Conservation (phyloP, 2,888 invertebrate species). For the Crioceris asparagi region DNA sequence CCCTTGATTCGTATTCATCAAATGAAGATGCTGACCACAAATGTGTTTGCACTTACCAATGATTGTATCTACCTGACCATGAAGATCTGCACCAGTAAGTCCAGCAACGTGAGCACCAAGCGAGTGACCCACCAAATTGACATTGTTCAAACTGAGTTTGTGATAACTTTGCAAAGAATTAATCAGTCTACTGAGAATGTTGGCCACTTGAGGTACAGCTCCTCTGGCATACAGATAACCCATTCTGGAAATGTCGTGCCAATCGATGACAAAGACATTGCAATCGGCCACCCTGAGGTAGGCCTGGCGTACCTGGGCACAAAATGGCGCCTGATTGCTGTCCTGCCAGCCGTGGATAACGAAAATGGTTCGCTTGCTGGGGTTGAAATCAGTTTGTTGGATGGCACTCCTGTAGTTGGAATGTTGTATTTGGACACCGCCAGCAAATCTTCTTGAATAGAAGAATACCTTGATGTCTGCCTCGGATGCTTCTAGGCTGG, state of each 20-base stretch:
- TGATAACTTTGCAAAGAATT: background rate
- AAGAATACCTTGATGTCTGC: too few species aligned
- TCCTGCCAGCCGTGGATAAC: slow-evolving; percentile 30
- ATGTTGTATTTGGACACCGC: too few species aligned
- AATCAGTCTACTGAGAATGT: slow-evolving; percentile 15
- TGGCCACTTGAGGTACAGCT: slow-evolving; percentile 22
- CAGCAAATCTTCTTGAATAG: too few species aligned
- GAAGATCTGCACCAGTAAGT: slow-evolving; percentile 16
- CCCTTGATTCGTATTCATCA: too few species aligned
- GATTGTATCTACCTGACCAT: slow-evolving; percentile 23
- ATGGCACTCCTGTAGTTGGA: too few species aligned
- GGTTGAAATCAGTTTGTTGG: slow-evolving; percentile 1
- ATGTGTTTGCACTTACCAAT: slow-evolving; percentile 14
- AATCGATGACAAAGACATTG: slow-evolving; percentile 32
- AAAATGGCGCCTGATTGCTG: slow-evolving; percentile 21
- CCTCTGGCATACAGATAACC: slow-evolving; percentile 17
- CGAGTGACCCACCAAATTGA: slow-evolving; percentile 18
- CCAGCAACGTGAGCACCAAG: slow-evolving; percentile 31
- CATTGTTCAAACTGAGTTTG: slow-evolving; percentile 5
- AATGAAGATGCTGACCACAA: too few species aligned
- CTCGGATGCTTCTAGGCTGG: too few species aligned
- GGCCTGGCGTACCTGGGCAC: slow-evolving; percentile 21
- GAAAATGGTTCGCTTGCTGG: slow-evolving; percentile 20
- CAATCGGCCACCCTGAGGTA: slow-evolving; percentile 20
- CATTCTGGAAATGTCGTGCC: slow-evolving; percentile 21